Evolutionary conservation across 2,113 vertebrate species (phyloP).

Genomic region (Halcyon senegalensis): DNA sequence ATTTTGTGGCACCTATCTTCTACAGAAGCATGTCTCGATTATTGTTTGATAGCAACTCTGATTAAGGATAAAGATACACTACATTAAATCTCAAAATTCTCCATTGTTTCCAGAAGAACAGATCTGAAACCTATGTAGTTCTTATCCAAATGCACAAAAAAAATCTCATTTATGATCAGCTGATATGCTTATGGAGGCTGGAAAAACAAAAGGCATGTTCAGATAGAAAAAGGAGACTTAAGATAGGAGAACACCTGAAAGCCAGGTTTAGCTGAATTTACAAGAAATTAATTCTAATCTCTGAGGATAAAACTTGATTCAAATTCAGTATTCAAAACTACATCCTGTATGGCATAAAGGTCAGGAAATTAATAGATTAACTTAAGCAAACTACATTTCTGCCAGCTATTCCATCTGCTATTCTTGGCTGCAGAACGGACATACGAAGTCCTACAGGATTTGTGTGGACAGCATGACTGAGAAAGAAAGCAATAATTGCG

Average conservation of each 20-base stretch:
- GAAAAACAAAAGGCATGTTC: not conserved
- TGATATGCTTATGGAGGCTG: not conserved
- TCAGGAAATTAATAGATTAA: not conserved
- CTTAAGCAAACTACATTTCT: not conserved
- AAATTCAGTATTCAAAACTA: not conserved
- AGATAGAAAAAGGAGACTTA: not conserved
- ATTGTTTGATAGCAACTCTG: not conserved
- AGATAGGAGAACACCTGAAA: not conserved
- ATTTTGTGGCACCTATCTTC: not conserved
- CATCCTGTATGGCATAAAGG: not conserved
- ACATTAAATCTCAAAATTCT: conserved; percentile 7
- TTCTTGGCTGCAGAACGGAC: not conserved
- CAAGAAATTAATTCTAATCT: not conserved
- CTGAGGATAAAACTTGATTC: not conserved
- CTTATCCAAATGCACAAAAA: conserved; percentile 1
- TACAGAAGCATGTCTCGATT: not conserved
- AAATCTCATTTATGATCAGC: not conserved
- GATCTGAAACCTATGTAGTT: not conserved
- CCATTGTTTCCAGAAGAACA: conserved; percentile 33
- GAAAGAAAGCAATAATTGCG: not conserved
- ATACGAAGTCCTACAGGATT: not conserved
- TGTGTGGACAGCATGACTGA: not conserved
- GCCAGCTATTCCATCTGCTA: not conserved
- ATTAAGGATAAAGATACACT: not conserved
- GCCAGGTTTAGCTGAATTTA: conserved; percentile 10